phyloP scores from a whole-genome alignment of 2,113 vertebrate species.

The Pachycephala philippinensis region DNA sequence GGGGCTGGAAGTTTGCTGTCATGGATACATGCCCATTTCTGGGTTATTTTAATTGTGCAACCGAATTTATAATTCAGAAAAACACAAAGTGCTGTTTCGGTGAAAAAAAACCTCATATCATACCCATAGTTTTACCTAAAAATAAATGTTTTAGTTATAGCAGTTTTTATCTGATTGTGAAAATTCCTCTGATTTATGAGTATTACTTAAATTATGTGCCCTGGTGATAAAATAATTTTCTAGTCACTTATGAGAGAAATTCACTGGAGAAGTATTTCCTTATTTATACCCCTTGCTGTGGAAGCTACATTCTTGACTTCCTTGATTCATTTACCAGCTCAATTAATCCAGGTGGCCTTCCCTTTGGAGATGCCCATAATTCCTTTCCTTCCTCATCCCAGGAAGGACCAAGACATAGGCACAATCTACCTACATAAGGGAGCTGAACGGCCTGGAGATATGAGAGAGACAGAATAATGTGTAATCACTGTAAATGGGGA shows the following conservation, averaged over 20 bases:
- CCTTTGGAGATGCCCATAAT: background rate
- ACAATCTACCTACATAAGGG: background rate
- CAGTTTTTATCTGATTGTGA: background rate
- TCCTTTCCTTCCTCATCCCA: background rate
- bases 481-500: background rate
- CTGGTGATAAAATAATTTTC: background rate
- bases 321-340: background rate
- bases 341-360: background rate
- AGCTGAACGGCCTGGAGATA: background rate
- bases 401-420: background rate
- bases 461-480: background rate
- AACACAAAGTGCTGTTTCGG: background rate
- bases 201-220: background rate
- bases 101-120: accelerated
- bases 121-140: background rate
- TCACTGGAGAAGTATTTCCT: background rate
- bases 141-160: background rate
- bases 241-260: background rate
- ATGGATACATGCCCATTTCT: background rate
- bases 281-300: background rate
- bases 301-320: background rate
- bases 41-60: background rate
- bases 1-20: background rate
- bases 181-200: background rate
- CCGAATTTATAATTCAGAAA: background rate